Evolutionary conservation across 2,888 invertebrate genomes (phyloP).

Genomic region (Danaus chrysippus): DNA sequence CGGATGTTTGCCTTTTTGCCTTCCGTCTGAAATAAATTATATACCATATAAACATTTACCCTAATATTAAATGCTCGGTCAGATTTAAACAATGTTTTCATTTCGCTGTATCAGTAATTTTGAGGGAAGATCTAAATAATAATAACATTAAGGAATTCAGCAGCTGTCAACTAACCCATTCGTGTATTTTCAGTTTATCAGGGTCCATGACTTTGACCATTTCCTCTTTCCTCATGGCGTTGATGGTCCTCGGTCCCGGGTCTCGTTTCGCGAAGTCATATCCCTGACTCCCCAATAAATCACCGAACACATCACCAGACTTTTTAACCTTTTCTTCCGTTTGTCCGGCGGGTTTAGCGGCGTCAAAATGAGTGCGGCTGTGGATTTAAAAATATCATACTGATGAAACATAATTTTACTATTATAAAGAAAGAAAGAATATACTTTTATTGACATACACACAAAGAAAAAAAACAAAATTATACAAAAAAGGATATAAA

Average conservation of each 20-base stretch:
- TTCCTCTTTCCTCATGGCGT: constrained; percentile 94
- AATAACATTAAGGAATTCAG: not conserved
- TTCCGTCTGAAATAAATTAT: constrained; percentile 82
- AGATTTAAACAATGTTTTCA: too few species aligned
- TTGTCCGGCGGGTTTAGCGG: constrained; percentile 56
- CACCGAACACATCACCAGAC: constrained; percentile 90
- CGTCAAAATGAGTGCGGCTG: constrained; percentile 86
- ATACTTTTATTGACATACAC: too few species aligned
- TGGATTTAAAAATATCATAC: constrained; percentile 39
- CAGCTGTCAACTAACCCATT: constrained; percentile 81
- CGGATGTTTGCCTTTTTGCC: constrained; percentile 98
- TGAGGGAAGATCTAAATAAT: not conserved
- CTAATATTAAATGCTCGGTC: too few species aligned
- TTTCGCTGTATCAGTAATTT: too few species aligned
- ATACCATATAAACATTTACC: not conserved
- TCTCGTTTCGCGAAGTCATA: constrained; percentile 90
- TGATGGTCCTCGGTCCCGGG: constrained; percentile 91
- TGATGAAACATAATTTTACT: not conserved
- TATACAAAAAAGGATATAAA: too few species aligned
- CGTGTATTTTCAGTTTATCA: constrained; percentile 88
- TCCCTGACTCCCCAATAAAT: constrained; percentile 93
- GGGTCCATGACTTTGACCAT: constrained; percentile 94
- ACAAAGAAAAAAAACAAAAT: too few species aligned
- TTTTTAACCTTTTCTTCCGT: constrained; percentile 68
- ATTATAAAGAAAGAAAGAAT: too few species aligned